These are phyloP conservation scores for Tachina lurida DNA, from an alignment of 2,888 invertebrate genomes.

Conservation along the genomic window DNA sequence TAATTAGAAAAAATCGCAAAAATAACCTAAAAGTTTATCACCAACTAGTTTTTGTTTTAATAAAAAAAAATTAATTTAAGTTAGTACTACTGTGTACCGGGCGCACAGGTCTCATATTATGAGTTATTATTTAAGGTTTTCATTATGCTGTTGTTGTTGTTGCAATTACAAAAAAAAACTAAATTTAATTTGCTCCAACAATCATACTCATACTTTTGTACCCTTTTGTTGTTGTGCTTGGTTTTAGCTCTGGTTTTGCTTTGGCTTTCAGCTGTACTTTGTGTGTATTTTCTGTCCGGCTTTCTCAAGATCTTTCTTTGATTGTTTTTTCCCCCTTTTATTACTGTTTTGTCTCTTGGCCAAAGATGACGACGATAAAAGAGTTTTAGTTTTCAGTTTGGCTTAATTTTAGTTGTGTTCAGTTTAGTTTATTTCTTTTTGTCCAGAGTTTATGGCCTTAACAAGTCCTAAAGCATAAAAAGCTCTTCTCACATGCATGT, in stretches of 20 bases:
- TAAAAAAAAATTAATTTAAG: too few species aligned
- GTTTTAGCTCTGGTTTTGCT: slow-evolving; percentile 22
- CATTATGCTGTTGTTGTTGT: not conserved
- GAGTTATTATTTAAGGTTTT: not conserved
- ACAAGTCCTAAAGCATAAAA: slow-evolving; percentile 60
- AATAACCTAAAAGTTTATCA: too few species aligned
- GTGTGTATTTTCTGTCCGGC: slow-evolving; percentile 33
- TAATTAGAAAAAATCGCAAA: too few species aligned
- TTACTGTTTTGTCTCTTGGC: slow-evolving; percentile 44
- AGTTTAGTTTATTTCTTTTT: slow-evolving; percentile 39
- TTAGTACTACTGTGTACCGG: not conserved
- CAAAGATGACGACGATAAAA: slow-evolving; percentile 62
- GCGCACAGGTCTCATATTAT: not conserved
- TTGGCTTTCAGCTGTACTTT: slow-evolving; percentile 28
- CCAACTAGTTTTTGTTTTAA: too few species aligned
- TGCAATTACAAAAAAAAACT: slow-evolving; percentile 10
- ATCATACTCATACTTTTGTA: slow-evolving; percentile 28
- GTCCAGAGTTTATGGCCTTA: slow-evolving; percentile 64
- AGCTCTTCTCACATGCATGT: slow-evolving; percentile 46
- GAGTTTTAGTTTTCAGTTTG: slow-evolving; percentile 50
- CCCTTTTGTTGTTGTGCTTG: slow-evolving; percentile 38
- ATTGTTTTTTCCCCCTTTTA: not conserved
- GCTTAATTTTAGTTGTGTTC: slow-evolving; percentile 31
- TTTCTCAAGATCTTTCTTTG: slow-evolving; percentile 65
- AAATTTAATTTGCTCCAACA: slow-evolving; percentile 50